Base-by-base conservation (phyloP, 2,797 vertebrate genomes). In the Labroides dimidiatus region DNA sequence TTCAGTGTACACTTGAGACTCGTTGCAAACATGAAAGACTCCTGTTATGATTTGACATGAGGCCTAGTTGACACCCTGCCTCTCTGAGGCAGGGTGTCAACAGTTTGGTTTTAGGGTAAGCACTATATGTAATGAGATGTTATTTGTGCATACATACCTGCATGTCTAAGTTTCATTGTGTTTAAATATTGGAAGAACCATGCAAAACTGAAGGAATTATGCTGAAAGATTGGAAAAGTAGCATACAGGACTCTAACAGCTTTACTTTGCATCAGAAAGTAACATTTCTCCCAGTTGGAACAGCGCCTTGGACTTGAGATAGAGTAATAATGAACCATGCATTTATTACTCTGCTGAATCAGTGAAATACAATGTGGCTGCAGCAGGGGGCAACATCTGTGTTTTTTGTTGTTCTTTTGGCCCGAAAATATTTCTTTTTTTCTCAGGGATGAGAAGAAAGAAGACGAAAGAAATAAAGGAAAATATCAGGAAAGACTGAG, bases 321-420 rank as follows among this genome's bases (percentile, higher is more conserved):
- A 66, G 82, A 86, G 87, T 82, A 72, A 80, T 90, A 85, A 89
- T 88, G 78, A 90, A 87, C 74, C 57, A 67, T 65, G 79, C 84
- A 71, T 85, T 85, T 82, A 64, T 65, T 76, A 85, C 85, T 85
- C 74, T 78, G 89, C 89, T 87, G 88, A 92, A 78, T 90, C 84
- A 74, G 16, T 39, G 43, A 72, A 86, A 84, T 61, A 49, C 61
- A 49, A 66, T 36, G 62, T 10, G 44, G 71, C 80, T 83, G 76
- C 84, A 77, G 76, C 61, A 62, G 65, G 71, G 72, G 55, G 57
- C 60, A 76, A 70, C 82, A 86, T 84, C 80, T 88, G 84, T 75
- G 72, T 23, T 66, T 72, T n/a, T 56, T 60, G 19, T 27, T 52
- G 53, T 48, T 50, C 43, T 53, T 15, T 21, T 57, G 1, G 10